phyloP scores from a whole-genome alignment of 2,113 vertebrate species.

The Phylloscopus trochilus region DNA sequence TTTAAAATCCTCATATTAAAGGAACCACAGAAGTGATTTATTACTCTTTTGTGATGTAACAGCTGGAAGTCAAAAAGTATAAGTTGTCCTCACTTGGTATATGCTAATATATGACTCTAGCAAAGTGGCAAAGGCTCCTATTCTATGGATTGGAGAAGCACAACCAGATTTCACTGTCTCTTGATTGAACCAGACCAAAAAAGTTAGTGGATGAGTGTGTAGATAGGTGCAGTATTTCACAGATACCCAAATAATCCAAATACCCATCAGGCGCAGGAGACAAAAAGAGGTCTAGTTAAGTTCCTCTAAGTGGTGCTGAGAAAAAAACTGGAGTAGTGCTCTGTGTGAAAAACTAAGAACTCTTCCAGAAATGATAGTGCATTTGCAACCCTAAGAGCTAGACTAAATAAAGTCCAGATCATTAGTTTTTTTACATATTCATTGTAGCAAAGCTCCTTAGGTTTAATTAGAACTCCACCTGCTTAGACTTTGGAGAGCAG shows the following conservation, averaged over 20 bases:
- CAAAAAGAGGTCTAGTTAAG: background rate
- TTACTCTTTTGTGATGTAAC: background rate
- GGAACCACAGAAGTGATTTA: background rate
- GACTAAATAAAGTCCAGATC: background rate
- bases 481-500: background rate
- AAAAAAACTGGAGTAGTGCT: background rate
- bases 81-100: background rate
- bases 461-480: conserved; percentile 7
- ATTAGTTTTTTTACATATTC: background rate
- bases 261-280: background rate
- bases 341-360: background rate
- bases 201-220: background rate
- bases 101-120: background rate
- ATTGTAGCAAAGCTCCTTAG: conserved; percentile 21
- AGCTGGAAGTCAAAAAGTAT: background rate
- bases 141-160: background rate
- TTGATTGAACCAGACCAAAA: background rate
- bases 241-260: background rate
- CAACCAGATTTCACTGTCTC: background rate
- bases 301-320: background rate
- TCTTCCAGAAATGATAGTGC: background rate
- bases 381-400: background rate
- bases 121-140: background rate
- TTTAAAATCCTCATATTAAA: background rate
- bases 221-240: background rate